Evolutionary conservation across 2,113 vertebrate species (phyloP).

Genomic region (Cebidichthys violaceus): DNA sequence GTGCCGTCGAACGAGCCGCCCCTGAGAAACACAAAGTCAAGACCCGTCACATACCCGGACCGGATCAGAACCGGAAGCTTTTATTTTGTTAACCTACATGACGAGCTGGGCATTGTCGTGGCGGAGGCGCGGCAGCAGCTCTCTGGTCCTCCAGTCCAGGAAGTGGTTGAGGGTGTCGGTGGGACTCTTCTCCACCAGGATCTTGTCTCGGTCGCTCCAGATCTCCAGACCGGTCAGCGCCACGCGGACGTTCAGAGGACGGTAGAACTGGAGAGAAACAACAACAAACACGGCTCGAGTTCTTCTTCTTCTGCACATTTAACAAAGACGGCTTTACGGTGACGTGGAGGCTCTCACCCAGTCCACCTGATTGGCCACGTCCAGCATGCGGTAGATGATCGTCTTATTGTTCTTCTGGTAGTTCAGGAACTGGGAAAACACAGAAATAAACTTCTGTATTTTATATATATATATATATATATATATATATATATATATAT

Average conservation of each 20-base stretch:
- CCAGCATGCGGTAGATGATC: slow-evolving; percentile 87
- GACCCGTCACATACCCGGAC: fast-evolving
- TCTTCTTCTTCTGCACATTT: fast-evolving
- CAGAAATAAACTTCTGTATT: neutral
- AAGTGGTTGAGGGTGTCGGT: slow-evolving; percentile 86
- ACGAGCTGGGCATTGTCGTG: slow-evolving; percentile 96
- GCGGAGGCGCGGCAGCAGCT: slow-evolving; percentile 87
- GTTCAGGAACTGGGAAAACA: slow-evolving; percentile 78
- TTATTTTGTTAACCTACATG: slow-evolving; percentile 80
- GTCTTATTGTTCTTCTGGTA: slow-evolving; percentile 83
- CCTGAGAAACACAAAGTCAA: slow-evolving; percentile 66
- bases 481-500: no score
- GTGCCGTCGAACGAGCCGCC: slow-evolving; percentile 85
- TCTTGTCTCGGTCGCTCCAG: slow-evolving; percentile 87
- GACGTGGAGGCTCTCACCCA: slow-evolving; percentile 86
- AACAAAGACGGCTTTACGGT: neutral
- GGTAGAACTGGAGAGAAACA: slow-evolving; percentile 72
- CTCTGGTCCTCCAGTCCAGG: slow-evolving; percentile 88
- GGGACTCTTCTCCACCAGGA: slow-evolving; percentile 81
- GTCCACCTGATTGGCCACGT: slow-evolving; percentile 91
- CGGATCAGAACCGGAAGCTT: fast-evolving
- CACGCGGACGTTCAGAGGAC: slow-evolving; percentile 89
- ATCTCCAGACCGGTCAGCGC: slow-evolving; percentile 90
- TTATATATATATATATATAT: no score
- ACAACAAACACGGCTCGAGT: no score